Evolutionary conservation across 2,888 invertebrate species (phyloP).

Genomic region (Halictus ligatus): DNA sequence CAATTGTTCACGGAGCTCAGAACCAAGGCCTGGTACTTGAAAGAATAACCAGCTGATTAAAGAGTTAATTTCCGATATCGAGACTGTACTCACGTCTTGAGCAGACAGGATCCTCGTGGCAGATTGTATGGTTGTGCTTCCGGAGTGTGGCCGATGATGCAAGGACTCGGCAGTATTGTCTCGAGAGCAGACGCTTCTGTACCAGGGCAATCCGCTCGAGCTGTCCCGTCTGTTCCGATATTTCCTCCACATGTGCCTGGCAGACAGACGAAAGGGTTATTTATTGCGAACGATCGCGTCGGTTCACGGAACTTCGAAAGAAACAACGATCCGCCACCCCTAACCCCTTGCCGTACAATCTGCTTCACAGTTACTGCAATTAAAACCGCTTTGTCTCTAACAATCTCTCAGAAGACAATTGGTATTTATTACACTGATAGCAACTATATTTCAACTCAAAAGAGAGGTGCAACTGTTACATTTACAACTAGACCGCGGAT

Average conservation of each 20-base stretch:
- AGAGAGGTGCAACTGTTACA: too few relatives aligned
- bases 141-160: conserved; percentile 79
- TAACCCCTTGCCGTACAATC: neutral
- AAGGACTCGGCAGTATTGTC: conserved; percentile 79
- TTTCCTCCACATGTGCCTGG: conserved; percentile 86
- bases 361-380: neutral
- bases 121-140: conserved; percentile 77
- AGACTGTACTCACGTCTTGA: conserved; percentile 79
- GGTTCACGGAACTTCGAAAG: neutral
- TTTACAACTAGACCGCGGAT: too few relatives aligned
- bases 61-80: neutral
- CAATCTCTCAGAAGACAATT: too few relatives aligned
- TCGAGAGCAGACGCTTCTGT: conserved; percentile 78
- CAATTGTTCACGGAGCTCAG: neutral
- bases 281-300: neutral
- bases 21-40: neutral
- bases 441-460: too few relatives aligned
- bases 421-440: too few relatives aligned
- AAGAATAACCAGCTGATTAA: neutral
- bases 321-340: neutral
- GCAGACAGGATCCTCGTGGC: conserved; percentile 81
- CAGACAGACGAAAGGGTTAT: conserved; percentile 22
- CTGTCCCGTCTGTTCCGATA: conserved; percentile 85
- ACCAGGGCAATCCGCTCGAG: conserved; percentile 79
- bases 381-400: neutral